Evolutionary conservation across 2,797 vertebrate species (phyloP).

Genomic region (Liparis tanakae): DNA sequence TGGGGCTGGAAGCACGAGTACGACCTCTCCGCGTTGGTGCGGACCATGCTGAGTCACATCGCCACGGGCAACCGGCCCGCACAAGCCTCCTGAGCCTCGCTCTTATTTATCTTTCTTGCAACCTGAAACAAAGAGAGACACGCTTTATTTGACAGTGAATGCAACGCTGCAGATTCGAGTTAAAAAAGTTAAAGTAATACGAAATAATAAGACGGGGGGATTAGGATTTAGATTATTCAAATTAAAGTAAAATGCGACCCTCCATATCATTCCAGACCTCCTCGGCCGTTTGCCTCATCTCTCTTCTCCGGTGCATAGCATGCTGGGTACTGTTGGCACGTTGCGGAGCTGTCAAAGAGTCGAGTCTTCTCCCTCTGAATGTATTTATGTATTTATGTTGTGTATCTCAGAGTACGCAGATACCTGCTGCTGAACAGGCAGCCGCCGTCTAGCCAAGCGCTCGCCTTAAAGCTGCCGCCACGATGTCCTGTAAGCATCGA

Average conservation of each 20-base stretch:
- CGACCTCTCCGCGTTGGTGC: conserved; percentile 46
- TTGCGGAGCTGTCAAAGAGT: background rate
- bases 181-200: background rate
- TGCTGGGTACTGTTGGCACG: background rate
- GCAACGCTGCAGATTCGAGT: background rate
- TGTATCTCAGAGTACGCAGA: background rate
- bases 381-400: conserved; percentile 12
- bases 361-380: conserved; percentile 23
- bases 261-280: conserved; percentile 8
- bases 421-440: background rate
- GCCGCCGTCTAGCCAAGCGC: background rate
- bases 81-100: conserved; percentile 35
- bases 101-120: background rate
- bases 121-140: background rate
- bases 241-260: background rate
- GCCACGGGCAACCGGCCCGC: conserved; percentile 26
- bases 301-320: too few relatives aligned
- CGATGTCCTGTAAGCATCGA: conserved; percentile 18
- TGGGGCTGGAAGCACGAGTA: conserved; percentile 58
- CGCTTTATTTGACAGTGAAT: conserved; percentile 9
- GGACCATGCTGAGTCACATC: conserved; percentile 49
- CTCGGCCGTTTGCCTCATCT: too few relatives aligned
- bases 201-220: background rate
- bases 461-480: conserved; percentile 1
- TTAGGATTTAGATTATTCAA: background rate